Base-by-base conservation (phyloP, 2,797 vertebrate species). In the Sylvilagus floridanus region DNA sequence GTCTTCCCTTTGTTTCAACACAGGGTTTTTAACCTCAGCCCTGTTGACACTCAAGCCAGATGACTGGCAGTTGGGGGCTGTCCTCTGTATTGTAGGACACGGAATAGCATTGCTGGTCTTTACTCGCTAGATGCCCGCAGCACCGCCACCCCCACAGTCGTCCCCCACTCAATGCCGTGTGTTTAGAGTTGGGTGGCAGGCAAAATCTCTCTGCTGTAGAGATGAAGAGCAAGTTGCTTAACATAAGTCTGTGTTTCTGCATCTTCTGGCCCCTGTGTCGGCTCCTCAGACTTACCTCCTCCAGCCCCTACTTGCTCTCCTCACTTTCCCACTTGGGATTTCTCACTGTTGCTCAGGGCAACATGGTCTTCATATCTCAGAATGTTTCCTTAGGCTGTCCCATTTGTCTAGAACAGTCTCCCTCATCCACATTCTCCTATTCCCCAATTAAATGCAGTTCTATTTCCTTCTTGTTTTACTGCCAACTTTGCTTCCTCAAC, bases 1-100 rank as follows among this genome's bases (percentile, higher is more conserved):
- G 17, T 75, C 62, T 90, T 92, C 0, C 30, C 54, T 28, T n/a
- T 93, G 24, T 82, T 50, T 66, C 21, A 84, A 88, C 32, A 8
- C 35, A 35, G 19, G 4, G n/a, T 30, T 63, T 4, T 77, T 22
- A 75, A 65, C 32, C 17, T 91, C 21, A 10, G 7, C 37, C 19
- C 50, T 47, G 11, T 37, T 85, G 35, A 22, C 13, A 19, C 50
- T 52, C 54, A 52, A 5, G 42, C 50, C 63, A 21, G 37, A 26
- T 35, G 24, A 37, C n/a, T 73, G 47, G 24, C 14, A 22, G 11
- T 19, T 60, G 60, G 17, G 26, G 28, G 6, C 37, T 47, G 22
- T 21, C 32, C 17, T 57, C 7, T 52, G 37, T 0, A 1, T 2
- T 21, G 8, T 14, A 60, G 30, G 9, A 19, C 47, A 1, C 79